Evolutionary conservation across 2,888 invertebrate genomes (phyloP), one percentile per base, ranked within the genome.

Genomic region (Phyto melanocephala): DNA sequence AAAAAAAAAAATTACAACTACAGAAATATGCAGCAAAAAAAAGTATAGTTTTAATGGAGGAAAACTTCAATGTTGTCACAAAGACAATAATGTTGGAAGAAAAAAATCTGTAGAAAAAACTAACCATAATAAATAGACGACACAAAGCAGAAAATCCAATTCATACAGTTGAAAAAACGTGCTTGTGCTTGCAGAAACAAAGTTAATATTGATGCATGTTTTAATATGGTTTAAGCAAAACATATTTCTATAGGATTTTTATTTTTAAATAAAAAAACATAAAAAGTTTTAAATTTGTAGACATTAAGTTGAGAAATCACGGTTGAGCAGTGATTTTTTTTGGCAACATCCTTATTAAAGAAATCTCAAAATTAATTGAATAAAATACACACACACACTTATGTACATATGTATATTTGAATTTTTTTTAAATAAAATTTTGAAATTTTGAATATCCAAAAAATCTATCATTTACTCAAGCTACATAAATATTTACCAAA

Each of bases 81-180:
- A 67, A 62, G 47, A 67, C 71, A 76, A 76, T 80, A 76, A 76
- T 22, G 54, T 71, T 60, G 56, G 52, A 60, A 50, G 60, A 47
- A 28, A 42, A 63, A 72, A 42, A 63, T 10, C 8, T 3, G 8
- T n/a, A 24, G 2, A 22, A 74, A 56, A 67, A 77, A 33, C 5
- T 5, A 35, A 24, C 5, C 28, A 60, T 67, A 22, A 68, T 15
- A 63, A 54, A 62, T 17, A 42, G 54, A 15, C 58, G 58, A n/a
- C 22, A 71, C 52, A 65, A 71, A 47, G 62, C 24, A 54, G 63
- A 70, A 71, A 81, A 76, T 76, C 76, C 60, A 77, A 81, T 81
- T 81, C 76, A 72, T 77, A 28, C 28, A 54, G 60, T 68, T 67
- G 47, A 15, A 60, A 68, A 58, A 40, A 76, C 63, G 63, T 80